Percentiles rank a stretch among this genome's conserved stretches.
Evolutionary conservation across 2,797 vertebrate genomes (phyloP).

Genomic region (Amblyraja radiata): DNA sequence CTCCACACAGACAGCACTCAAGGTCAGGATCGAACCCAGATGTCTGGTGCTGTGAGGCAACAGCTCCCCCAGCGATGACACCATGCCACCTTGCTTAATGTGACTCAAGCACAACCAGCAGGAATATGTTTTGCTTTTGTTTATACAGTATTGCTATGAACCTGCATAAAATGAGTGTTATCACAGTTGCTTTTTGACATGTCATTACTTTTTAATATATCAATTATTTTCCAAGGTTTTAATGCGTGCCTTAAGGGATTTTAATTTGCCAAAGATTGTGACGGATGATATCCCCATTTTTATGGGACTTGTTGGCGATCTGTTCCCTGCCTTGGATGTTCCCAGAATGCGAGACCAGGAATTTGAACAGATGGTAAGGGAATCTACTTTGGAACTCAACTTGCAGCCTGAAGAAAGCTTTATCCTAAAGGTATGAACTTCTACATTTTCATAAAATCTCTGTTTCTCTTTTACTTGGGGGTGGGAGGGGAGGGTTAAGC

Average conservation of each 20-base stretch:
- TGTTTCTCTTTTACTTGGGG: not conserved
- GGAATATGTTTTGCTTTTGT: not conserved
- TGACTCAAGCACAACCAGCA: not conserved
- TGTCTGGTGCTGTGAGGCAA: too few relatives aligned
- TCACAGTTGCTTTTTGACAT: not conserved
- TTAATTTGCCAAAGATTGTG: conserved; percentile 76
- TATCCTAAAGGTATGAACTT: conserved; percentile 69
- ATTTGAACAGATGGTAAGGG: conserved; percentile 69
- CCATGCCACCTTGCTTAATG: too few relatives aligned
- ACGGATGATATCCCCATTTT: conserved; percentile 76
- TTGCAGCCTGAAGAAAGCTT: conserved; percentile 79
- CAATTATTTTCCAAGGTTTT: conserved; percentile 55
- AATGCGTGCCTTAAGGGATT: conserved; percentile 73
- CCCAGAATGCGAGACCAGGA: conserved; percentile 61
- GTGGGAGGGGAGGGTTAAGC: too few relatives aligned
- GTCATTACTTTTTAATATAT: not conserved
- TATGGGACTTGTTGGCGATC: conserved; percentile 69
- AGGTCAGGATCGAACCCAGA: too few relatives aligned
- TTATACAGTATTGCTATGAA: not conserved
- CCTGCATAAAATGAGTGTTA: not conserved
- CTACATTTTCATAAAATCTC: not conserved
- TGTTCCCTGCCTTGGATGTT: conserved; percentile 73
- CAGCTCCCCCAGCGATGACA: too few relatives aligned
- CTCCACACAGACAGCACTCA: too few relatives aligned
- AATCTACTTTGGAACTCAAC: conserved; percentile 65